A percentile compares a stretch with the other conserved stretches of the same genome.
Conservation (phyloP, 2,888 invertebrate genomes). For the Sicus ferrugineus region DNA sequence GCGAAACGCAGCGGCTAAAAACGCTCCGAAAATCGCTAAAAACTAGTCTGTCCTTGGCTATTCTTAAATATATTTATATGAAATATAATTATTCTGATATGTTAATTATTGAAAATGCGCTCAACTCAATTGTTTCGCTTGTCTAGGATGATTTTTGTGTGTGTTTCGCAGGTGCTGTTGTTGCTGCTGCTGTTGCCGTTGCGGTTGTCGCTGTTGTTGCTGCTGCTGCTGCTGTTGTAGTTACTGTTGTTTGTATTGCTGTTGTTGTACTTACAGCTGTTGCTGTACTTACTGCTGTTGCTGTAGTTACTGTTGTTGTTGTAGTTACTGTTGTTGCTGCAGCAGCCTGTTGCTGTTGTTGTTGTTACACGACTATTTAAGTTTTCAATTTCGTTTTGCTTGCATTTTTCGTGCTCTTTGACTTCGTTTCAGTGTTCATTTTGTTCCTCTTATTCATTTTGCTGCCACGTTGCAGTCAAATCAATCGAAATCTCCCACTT, state of each 20-base stretch:
- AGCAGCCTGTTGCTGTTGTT: neutral
- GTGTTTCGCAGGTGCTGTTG: neutral
- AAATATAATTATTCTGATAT: conserved; percentile 34
- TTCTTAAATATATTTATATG: conserved; percentile 25
- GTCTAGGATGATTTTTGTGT: neutral
- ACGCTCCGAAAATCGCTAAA: conserved; percentile 34
- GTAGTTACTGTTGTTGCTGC: neutral
- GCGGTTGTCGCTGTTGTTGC: neutral
- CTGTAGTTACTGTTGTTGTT: neutral
- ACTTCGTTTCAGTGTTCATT: conserved; percentile 28
- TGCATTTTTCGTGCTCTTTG: conserved; percentile 26
- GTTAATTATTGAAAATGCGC: conserved; percentile 33
- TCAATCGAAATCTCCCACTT: conserved; percentile 35
- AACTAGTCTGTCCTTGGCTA: conserved; percentile 20
- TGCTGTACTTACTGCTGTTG: neutral
- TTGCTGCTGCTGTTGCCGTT: neutral
- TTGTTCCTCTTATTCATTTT: conserved; percentile 27
- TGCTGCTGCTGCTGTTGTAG: neutral
- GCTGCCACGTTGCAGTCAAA: no score
- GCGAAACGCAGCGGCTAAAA: conserved; percentile 27
- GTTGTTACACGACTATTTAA: conserved; percentile 18
- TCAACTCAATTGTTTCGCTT: conserved; percentile 17
- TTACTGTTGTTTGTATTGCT: neutral
- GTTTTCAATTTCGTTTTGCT: conserved; percentile 4
- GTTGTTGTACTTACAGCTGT: conserved; percentile 18